Evolutionary conservation across 2,113 vertebrate species (phyloP), one percentile per base, ranked within the genome.

Genomic region (Eonycteris spelaea): DNA sequence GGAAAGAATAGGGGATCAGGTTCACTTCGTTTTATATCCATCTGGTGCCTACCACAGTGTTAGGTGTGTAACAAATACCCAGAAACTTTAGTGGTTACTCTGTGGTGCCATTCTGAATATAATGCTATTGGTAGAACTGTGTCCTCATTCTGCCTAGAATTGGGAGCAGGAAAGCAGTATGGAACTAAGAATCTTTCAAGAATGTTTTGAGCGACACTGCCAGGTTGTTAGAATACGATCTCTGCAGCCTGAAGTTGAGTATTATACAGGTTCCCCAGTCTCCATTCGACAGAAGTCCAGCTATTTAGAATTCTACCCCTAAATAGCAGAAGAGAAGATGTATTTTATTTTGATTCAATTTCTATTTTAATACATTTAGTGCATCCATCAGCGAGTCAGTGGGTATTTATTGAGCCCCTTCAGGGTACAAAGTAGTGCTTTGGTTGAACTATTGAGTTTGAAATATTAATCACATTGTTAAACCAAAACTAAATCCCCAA

Each of bases 381-480:
- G 51, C 74, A 26, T 97, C 77, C 93, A 86, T 92, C 65, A 57
- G 61, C 33, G 2, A 95, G 92, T 90, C 88, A 95, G 9, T 95
- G 73, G 74, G 85, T 97, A 96, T 97, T 95, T 97, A 97, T 96
- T 96, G 94, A 95, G 78, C 80, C 61, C 95, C 88, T 95, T 97
- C 84, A 85, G 94, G 93, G 86, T 94, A 94, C 88, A 95, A 93
- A 96, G 65, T 95, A 95, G 86, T 94, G 57, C 96, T 94, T 96
- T 96, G 82, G 73, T 97, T 96, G 92, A 98, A 86, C 96, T 93
- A 90, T 97, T 97, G 96, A 95, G 93, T 97, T 95, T 97, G 89
- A 97, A 98, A 96, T 98, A 97, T 97, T 97, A 97, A 97, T 98
- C 96, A 96, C 97, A 96, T 96, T 97, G 91, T 97, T 97, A 97